Percentiles rank a stretch among this genome's conserved stretches.
These are phyloP conservation scores for Didymodactylos carnosus DNA, from an alignment of 2,888 invertebrate species.

Conservation along the genomic window DNA sequence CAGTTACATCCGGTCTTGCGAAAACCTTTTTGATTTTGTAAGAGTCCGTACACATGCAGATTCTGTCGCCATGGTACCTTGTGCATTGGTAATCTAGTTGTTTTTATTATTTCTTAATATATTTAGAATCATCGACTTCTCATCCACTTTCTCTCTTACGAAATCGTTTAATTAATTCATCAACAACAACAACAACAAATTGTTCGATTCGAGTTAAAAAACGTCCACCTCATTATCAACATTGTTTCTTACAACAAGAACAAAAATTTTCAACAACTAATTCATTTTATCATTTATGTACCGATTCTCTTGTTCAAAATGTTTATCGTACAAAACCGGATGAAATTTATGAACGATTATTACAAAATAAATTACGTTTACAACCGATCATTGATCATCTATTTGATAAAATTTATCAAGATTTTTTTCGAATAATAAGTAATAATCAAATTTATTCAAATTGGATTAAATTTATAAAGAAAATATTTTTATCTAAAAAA, in stretches of 20 bases:
- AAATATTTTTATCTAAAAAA: neutral
- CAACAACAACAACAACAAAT: too few relatives aligned
- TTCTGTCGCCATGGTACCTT: too few relatives aligned
- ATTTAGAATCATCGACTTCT: neutral
- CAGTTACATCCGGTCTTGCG: too few relatives aligned
- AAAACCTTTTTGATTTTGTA: too few relatives aligned
- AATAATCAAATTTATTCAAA: neutral
- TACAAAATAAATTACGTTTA: neutral
- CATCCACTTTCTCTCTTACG: neutral
- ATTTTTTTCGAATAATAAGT: too few relatives aligned
- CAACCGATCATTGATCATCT: neutral
- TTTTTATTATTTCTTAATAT: too few relatives aligned
- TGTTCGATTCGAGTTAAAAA: too few relatives aligned
- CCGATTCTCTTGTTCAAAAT: neutral
- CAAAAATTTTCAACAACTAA: too few relatives aligned
- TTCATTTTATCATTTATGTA: neutral
- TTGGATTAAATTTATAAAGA: neutral
- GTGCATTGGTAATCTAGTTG: too few relatives aligned
- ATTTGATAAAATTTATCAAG: neutral
- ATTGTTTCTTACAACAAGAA: too few relatives aligned
- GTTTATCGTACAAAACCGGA: neutral
- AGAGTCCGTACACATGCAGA: too few relatives aligned
- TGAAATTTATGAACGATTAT: neutral
- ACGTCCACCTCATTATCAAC: too few relatives aligned
- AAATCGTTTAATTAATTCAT: neutral